Percentiles rank a stretch among this genome's conserved stretches.
Conservation (phyloP, 2,797 vertebrate genomes). For the Falco naumanni region DNA sequence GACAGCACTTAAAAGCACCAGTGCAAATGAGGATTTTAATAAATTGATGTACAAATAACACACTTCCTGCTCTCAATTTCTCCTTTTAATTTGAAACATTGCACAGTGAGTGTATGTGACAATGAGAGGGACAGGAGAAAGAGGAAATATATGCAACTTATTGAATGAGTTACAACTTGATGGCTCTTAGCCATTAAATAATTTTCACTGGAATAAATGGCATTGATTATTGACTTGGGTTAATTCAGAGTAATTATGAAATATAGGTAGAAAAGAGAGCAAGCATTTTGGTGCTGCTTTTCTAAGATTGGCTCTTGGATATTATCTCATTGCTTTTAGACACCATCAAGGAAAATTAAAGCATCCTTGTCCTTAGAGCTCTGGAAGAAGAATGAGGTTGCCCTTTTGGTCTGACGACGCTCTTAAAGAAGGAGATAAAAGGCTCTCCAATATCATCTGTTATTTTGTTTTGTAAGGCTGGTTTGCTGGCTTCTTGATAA, state of each 20-base stretch:
- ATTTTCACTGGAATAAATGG: constrained; percentile 33
- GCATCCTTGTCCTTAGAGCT: not conserved
- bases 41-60: not conserved
- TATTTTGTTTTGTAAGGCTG: not conserved
- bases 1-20: not conserved
- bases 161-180: not conserved
- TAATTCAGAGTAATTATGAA: constrained; percentile 29
- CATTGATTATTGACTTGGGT: constrained; percentile 48
- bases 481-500: not conserved
- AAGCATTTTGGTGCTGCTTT: not conserved
- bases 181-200: constrained; percentile 3
- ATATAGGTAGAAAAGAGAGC: not conserved
- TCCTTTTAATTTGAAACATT: constrained; percentile 48
- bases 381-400: constrained; percentile 32
- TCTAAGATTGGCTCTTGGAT: not conserved
- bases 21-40: not conserved
- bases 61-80: not conserved
- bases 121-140: not conserved
- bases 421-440: constrained; percentile 5
- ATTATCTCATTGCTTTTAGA: not conserved
- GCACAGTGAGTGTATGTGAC: not conserved
- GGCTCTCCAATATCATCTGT: not conserved
- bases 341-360: constrained; percentile 22
- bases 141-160: not conserved
- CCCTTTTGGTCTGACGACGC: not conserved